Evolutionary conservation across 2,113 vertebrate species (phyloP).

Genomic region (Gymnarchus niloticus): DNA sequence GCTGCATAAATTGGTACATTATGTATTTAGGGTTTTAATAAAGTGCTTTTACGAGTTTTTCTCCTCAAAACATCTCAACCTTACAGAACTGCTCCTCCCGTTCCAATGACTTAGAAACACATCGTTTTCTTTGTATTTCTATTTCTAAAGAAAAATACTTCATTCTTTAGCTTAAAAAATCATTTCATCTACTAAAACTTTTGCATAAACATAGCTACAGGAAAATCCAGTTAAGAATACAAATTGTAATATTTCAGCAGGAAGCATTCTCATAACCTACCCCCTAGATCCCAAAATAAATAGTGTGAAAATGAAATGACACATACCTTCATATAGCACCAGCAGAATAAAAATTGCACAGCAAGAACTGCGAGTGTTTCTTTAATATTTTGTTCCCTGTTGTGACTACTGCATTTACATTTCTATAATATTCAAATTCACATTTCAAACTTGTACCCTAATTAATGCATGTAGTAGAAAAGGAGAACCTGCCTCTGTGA

Average conservation of each 20-base stretch:
- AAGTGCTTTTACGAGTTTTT: constrained; percentile 1
- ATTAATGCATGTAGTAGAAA: constrained; percentile 42
- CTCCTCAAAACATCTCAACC: background rate
- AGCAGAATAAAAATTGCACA: constrained; percentile 20
- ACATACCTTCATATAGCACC: constrained; percentile 22
- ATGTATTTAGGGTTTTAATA: background rate
- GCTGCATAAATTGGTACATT: background rate
- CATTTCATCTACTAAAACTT: background rate
- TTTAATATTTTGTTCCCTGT: constrained; percentile 30
- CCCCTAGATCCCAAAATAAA: constrained; percentile 8
- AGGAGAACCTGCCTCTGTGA: constrained; percentile 30
- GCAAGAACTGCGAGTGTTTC: constrained; percentile 16
- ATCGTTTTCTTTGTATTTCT: background rate
- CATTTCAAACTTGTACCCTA: constrained; percentile 46
- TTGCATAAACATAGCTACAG: background rate
- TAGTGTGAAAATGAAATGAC: constrained; percentile 17
- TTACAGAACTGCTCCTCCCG: background rate
- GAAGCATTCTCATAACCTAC: background rate
- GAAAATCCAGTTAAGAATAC: background rate
- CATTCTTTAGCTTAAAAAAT: background rate
- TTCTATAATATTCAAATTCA: constrained; percentile 37
- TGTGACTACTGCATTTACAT: constrained; percentile 32
- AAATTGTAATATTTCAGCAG: background rate
- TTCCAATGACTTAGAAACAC: background rate
- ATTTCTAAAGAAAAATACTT: background rate